Evolutionary conservation across 2,888 invertebrate genomes (phyloP).

Genomic region (Seladonia tumulorum): DNA sequence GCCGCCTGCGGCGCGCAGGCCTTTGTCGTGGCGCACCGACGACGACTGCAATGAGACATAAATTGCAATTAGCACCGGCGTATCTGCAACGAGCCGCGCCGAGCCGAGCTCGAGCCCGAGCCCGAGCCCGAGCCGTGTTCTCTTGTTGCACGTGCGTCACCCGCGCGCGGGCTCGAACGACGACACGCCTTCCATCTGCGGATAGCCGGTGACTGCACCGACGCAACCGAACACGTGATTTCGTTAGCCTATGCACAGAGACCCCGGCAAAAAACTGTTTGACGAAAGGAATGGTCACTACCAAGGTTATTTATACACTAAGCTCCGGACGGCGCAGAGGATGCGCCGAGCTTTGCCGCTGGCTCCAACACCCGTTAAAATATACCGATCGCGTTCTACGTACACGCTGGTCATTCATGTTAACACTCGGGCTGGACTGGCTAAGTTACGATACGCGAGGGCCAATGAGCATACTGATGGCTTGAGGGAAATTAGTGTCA

Average conservation of each 20-base stretch:
- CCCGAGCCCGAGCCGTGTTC: conserved; percentile 39
- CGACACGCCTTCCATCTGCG: conserved; percentile 34
- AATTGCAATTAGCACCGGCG: conserved; percentile 80
- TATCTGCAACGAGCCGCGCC: conserved; percentile 66
- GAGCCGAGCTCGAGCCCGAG: neutral
- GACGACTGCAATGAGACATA: conserved; percentile 80
- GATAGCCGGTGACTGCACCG: neutral
- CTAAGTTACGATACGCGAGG: neutral
- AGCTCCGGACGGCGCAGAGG: neutral
- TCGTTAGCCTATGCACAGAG: neutral
- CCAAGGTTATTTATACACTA: conserved; percentile 17
- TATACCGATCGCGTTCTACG: conserved; percentile 7
- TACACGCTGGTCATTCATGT: conserved; percentile 10
- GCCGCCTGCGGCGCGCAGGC: conserved; percentile 68
- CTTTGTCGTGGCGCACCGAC: conserved; percentile 78
- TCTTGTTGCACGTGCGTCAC: conserved; percentile 50
- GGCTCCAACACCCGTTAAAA: conserved; percentile 6
- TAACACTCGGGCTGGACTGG: neutral
- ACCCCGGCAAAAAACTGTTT: neutral
- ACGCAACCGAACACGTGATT: neutral
- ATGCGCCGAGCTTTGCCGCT: neutral
- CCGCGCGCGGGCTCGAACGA: conserved; percentile 7
- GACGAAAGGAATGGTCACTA: conserved; percentile 16
- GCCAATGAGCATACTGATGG: neutral
- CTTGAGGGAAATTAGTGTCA: neutral